Evolutionary conservation across 2,888 invertebrate genomes (phyloP), one percentile per base, ranked within the genome.

Genomic region (Dryomyza anilis): DNA sequence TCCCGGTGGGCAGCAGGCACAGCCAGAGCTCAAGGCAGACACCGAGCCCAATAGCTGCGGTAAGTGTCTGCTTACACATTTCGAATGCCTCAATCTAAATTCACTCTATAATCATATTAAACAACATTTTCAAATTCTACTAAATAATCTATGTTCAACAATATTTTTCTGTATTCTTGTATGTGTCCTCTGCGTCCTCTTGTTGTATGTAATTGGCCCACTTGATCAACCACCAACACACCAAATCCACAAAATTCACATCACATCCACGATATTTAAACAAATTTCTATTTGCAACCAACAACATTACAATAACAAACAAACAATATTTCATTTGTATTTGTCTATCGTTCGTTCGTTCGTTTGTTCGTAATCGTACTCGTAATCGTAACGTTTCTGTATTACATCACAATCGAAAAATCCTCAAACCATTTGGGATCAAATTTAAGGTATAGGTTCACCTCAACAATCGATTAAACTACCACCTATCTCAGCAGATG

Each of bases 1-100:
- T 61, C 93, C 94, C 0, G 91, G 91, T 21, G 92, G 92, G 67
- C 88, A 90, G 81, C 78, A 83, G 68, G 78, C 80, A 6, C 81
- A 82, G 65, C 74, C 78, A 1, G 78, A 81, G 64, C 69, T 78
- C 8, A 85, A 86, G 70, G 74, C 82, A 2, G 78, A 81, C 0
- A 25, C 50, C 10, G 27, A 50, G 10, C n/a, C 14, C 43, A n/a
- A 43, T 43, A 19, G 43, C 16, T 43, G 43, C n/a, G 36, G 30
- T 55, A 36, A 55, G 21, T 36, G 21, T 21, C 10, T 55, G 16
- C n/a, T 55, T 21, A 48, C 21, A 21, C n/a, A n/a, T n/a, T 12
- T 14, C 39, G 14, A n/a, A 5, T 39, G 8, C 16, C 16, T 33
- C 7, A 33, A 12, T 33, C 33, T 8, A 33, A 33, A 33, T 33